Percentiles rank a stretch among this genome's conserved stretches.
phyloP scores from a whole-genome alignment of 2,113 vertebrate genomes.

The Antechinus flavipes region DNA sequence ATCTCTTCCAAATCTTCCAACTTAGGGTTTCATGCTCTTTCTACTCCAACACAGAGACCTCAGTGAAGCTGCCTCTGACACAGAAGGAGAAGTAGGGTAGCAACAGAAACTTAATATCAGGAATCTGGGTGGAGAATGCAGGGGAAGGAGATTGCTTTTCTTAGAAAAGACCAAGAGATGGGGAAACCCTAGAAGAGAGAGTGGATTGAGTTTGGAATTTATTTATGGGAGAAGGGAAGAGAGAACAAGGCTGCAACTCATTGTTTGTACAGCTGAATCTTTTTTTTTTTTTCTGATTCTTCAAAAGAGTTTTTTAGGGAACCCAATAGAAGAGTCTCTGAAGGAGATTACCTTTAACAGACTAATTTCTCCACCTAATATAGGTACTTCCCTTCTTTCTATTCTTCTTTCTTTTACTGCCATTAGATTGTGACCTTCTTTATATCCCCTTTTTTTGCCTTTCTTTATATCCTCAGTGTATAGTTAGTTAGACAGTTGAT shows the following conservation, averaged over 20 bases:
- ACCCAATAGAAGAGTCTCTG: not conserved
- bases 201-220: not conserved
- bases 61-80: not conserved
- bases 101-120: not conserved
- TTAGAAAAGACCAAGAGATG: not conserved
- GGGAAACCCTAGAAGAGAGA: not conserved
- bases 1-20: not conserved
- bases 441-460: not conserved
- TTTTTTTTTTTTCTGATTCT: too few relatives aligned
- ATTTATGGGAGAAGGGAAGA: not conserved
- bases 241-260: not conserved
- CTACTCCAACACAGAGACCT: not conserved
- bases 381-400: not conserved
- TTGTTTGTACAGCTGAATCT: not conserved
- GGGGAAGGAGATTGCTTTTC: not conserved
- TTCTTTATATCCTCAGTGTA: not conserved
- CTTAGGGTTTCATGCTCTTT: not conserved
- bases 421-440: not conserved
- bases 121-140: not conserved
- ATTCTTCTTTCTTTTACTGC: not conserved
- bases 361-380: not conserved
- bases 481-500: not conserved
- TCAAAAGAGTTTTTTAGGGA: too few relatives aligned
- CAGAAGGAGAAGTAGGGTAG: not conserved
- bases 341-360: not conserved